Evolutionary conservation across 2,113 vertebrate species (phyloP), one percentile per base, ranked within the genome.

Genomic region (Donacobius atricapilla): DNA sequence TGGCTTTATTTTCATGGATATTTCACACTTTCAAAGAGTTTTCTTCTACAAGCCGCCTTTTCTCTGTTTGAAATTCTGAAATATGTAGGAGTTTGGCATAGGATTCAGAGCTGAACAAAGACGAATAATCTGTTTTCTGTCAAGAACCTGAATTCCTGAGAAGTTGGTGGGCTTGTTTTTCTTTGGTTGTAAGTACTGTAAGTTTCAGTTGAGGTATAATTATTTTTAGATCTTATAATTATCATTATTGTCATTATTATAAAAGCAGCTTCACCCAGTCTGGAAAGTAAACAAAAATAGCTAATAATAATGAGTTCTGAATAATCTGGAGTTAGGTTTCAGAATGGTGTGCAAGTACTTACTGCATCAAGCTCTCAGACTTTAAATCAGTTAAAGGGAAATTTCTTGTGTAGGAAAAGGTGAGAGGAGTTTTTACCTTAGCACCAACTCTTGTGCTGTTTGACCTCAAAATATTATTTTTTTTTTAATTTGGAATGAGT

Each of bases 221-320:
- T 93, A 83, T 87, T 91, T 72, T 86, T 93, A 24, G 85, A 54
- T 85, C 70, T 47, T 80, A 37, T 66, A 54, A 94, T 72, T 72
- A 64, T 63, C 44, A 17, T 65, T 35, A 35, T 40, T 40, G 14
- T n/a, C 33, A 40, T 78, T 78, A 16, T 75, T 93, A 69, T 44
- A 60, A 91, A 83, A 83, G 63, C 42, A 60, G 35, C 60, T 73
- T 85, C 66, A 22, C 47, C 33, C 72, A 27, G 58, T 78, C 75
- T 93, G 51, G 66, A 90, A 95, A 86, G 87, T 84, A 95, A 97
- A 92, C 69, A 92, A 83, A 94, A 94, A 90, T 80, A 89, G 47
- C 56, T 92, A 70, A 70, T 51, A 70, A 70, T 51, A 70, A 87
- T 63, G 40, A 75, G 18, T 51, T 86, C 51, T 92, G 76, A 78